Evolutionary conservation across 2,113 vertebrate genomes (phyloP), one percentile per base, ranked within the genome.

Genomic region (Notothenia coriiceps): DNA sequence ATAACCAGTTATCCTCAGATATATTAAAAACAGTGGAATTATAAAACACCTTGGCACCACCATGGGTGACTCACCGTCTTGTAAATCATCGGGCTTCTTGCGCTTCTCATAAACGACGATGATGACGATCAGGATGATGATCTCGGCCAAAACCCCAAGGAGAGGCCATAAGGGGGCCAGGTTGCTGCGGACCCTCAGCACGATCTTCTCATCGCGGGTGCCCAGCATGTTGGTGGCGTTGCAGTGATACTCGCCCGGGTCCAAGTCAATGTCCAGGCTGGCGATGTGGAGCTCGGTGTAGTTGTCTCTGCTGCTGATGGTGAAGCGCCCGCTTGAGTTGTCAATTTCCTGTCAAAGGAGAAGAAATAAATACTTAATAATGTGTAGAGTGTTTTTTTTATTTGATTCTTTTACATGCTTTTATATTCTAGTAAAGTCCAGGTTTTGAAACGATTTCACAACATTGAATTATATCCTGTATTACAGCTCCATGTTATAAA

Each of bases 61-160:
- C 15, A 15, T 10, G 14, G 52, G 29, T 54, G 73, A 95, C 95
- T 97, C 96, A 99, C 98, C 98, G 4, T 99, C 98, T 84, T 96
- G 96, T 83, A 98, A 94, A 68, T 99, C 98, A 14, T 99, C 98
- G 0, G 98, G 98, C 95, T 97, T 95, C 97, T 99, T 99, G 88
- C 97, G 96, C 93, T 99, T 99, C 96, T 99, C 98, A 63, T 99
- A 99, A 79, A 99, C 91, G 75, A 99, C 97, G 71, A 99, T 99
- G 95, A 99, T 98, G 94, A 99, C 74, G 59, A 98, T 93, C 57
- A 99, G 96, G 90, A 99, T 96, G 80, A 99, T 94, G 74, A 99
- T 97, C 93, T 99, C 98, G 1, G 96, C 96, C 94, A 99, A 85
- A 79, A 99, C 97, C 43, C 98, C 98, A 91, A 99, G 85, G 55